Percentiles rank a stretch among this genome's conserved stretches.
Conservation (phyloP, 2,888 invertebrate species). For the Hesperia comma region DNA sequence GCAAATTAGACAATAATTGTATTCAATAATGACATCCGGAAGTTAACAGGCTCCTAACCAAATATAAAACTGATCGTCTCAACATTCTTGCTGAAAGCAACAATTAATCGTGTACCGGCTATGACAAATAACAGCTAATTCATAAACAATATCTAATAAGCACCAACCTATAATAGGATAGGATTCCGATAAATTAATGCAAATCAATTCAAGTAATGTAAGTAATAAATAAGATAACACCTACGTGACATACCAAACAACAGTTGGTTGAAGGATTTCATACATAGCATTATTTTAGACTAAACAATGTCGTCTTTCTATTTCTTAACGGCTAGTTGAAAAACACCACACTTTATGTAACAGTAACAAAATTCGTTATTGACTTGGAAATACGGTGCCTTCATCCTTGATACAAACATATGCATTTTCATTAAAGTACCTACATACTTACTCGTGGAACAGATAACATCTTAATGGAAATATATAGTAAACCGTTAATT, state of each 20-base stretch:
- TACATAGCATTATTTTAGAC: slow-evolving; percentile 24
- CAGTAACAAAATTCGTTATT: slow-evolving; percentile 22
- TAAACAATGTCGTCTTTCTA: slow-evolving; percentile 21
- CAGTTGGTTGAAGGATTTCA: slow-evolving; percentile 33
- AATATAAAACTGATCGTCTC: background rate
- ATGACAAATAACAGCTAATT: slow-evolving; percentile 30
- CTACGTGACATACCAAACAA: slow-evolving; percentile 39
- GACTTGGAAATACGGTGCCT: slow-evolving; percentile 9
- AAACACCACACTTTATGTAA: slow-evolving; percentile 16
- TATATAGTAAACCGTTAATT: slow-evolving; percentile 29
- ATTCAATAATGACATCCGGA: no score
- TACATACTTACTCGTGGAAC: slow-evolving; percentile 6
- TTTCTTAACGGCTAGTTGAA: slow-evolving; percentile 17
- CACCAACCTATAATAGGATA: slow-evolving; percentile 21
- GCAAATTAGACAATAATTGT: no score
- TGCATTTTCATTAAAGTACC: slow-evolving; percentile 26
- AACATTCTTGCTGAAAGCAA: background rate
- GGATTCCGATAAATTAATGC: slow-evolving; percentile 37
- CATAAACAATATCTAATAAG: slow-evolving; percentile 25
- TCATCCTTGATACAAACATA: slow-evolving; percentile 17
- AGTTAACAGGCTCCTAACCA: background rate
- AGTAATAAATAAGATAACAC: slow-evolving; percentile 49
- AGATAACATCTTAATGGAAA: slow-evolving; percentile 37
- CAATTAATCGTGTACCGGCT: slow-evolving; percentile 22
- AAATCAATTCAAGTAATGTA: slow-evolving; percentile 45